These are phyloP conservation scores for Agrilus mali DNA, from an alignment of 2,888 invertebrate genomes.

Conservation along the genomic window DNA sequence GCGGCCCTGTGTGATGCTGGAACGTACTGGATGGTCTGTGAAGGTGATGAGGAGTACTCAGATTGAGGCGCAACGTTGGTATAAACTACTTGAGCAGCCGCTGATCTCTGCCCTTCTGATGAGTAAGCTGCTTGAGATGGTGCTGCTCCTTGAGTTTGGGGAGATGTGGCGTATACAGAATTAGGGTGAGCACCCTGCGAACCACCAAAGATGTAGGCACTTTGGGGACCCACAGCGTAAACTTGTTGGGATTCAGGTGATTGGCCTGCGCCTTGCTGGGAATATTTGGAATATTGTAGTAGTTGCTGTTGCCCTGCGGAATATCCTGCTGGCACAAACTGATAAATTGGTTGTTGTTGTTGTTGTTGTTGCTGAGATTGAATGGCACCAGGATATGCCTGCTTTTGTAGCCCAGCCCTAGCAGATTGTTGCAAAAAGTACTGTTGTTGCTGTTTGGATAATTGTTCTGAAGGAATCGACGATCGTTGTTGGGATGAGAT, in stretches of 20 bases:
- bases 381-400: neutral
- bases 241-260: no score
- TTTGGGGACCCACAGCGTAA: neutral
- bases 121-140: constrained; percentile 9
- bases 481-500: no score
- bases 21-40: constrained; percentile 5
- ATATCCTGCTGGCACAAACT: constrained; percentile 1
- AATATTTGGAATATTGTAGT: constrained; percentile 2
- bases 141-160: constrained; percentile 3
- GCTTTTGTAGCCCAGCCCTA: no score
- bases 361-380: constrained; percentile 4
- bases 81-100: constrained; percentile 1
- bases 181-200: no score
- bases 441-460: no score
- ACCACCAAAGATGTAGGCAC: no score
- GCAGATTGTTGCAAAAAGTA: no score
- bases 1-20: no score
- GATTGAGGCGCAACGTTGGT: constrained; percentile 9
- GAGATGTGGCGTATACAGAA: no score
- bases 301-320: constrained; percentile 8
- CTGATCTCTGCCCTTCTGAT: constrained; percentile 1
- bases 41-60: constrained; percentile 8
- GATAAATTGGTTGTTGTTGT: neutral
- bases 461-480: no score
- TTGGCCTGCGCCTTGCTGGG: no score